Evolutionary conservation across 2,797 vertebrate species (phyloP).

Genomic region (Falco novaeseelandiae): DNA sequence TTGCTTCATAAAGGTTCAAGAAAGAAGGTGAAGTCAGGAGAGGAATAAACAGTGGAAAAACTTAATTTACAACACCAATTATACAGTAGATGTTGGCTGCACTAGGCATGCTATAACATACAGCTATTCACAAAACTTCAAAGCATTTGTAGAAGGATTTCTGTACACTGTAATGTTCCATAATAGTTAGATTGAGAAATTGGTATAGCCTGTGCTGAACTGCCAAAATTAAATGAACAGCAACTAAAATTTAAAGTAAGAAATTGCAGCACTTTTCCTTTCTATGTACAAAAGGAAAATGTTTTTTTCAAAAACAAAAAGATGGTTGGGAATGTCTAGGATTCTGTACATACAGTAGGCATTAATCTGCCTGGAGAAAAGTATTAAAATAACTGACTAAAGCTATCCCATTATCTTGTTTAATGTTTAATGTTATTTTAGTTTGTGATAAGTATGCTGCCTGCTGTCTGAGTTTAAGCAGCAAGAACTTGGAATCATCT

Average conservation of each 20-base stretch:
- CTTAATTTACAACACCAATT: not conserved
- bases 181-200: not conserved
- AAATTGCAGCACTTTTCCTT: not conserved
- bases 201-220: not conserved
- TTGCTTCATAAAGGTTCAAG: not conserved
- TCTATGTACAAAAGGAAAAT: not conserved
- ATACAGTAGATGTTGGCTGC: not conserved
- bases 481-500: not conserved
- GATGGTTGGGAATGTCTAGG: not conserved
- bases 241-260: not conserved
- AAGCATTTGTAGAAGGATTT: not conserved
- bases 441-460: not conserved
- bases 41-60: not conserved
- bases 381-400: not conserved
- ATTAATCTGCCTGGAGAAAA: not conserved
- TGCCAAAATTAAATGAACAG: not conserved
- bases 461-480: not conserved
- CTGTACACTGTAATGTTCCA: not conserved
- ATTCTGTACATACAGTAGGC: not conserved
- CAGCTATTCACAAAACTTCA: not conserved
- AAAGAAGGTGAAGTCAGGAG: not conserved
- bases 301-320: not conserved
- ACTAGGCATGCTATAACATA: not conserved
- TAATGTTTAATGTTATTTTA: constrained; percentile 2
- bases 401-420: not conserved